A percentile compares a stretch with the other conserved stretches of the same genome.
phyloP scores from a whole-genome alignment of 2,888 invertebrate species.

The Agrochola litura region DNA sequence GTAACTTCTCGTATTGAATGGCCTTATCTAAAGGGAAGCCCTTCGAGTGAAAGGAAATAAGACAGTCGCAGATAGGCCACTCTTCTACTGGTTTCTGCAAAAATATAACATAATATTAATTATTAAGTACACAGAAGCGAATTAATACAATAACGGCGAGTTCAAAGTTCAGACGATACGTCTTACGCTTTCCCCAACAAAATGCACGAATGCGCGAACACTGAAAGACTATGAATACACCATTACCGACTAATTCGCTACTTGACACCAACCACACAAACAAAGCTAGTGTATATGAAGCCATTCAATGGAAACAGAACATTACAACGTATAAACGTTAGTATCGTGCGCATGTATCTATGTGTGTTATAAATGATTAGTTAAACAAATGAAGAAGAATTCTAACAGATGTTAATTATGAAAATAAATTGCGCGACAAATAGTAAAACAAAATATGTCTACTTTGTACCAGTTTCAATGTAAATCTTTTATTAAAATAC shows the following conservation, averaged over 20 bases:
- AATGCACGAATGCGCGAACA: conserved; percentile 48
- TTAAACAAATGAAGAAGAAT: conserved; percentile 60
- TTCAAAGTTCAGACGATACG: conserved; percentile 41
- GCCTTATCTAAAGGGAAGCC: conserved; percentile 99
- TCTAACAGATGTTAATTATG: conserved; percentile 65
- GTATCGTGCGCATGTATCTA: conserved; percentile 51
- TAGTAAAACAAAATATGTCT: conserved; percentile 72
- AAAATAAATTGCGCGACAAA: conserved; percentile 64
- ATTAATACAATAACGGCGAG: conserved; percentile 48
- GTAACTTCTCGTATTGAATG: conserved; percentile 97
- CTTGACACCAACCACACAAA: conserved; percentile 71
- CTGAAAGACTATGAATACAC: conserved; percentile 57
- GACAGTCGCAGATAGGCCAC: conserved; percentile 99
- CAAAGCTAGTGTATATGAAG: conserved; percentile 76
- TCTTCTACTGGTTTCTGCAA: conserved; percentile 97
- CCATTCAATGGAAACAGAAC: conserved; percentile 75
- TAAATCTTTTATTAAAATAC: conserved; percentile 7
- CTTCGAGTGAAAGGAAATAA: conserved; percentile 99
- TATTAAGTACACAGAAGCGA: conserved; percentile 16
- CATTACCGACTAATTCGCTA: conserved; percentile 69
- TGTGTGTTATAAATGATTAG: conserved; percentile 53
- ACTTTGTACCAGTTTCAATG: conserved; percentile 22
- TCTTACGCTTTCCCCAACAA: conserved; percentile 48
- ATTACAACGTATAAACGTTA: conserved; percentile 57
- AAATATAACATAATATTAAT: conserved; percentile 24